These are phyloP conservation scores for Druon quercuslanigerum DNA, from an alignment of 1,140 invertebrate species.

Conservation along the genomic window DNA sequence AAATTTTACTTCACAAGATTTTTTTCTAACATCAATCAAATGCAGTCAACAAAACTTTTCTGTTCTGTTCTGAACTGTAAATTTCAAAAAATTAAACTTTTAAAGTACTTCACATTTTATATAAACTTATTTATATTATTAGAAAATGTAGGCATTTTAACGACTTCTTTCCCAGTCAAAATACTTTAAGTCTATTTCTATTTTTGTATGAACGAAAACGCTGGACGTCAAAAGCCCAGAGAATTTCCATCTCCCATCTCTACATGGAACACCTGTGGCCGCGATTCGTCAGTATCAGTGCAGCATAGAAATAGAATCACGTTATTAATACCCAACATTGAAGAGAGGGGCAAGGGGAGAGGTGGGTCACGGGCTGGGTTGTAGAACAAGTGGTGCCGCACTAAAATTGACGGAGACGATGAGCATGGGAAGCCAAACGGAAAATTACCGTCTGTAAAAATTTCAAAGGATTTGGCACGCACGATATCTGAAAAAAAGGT, in stretches of 20 bases:
- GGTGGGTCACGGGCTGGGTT: constrained; percentile 10
- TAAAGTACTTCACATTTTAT: too few species aligned
- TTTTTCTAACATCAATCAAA: too few species aligned
- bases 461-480: constrained; percentile 50
- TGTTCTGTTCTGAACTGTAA: too few species aligned
- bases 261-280: constrained; percentile 44
- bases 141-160: too few species aligned
- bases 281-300: constrained; percentile 42
- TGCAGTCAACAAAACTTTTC: too few species aligned
- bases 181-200: background rate
- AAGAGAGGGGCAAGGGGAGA: background rate
- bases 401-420: constrained; percentile 29
- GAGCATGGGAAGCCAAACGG: constrained; percentile 40
- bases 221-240: constrained; percentile 18
- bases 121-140: too few species aligned
- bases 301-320: constrained; percentile 41
- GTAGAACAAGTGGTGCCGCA: background rate
- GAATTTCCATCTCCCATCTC: background rate
- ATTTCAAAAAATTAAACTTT: too few species aligned
- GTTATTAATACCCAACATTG: constrained; percentile 34
- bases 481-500: constrained; percentile 51
- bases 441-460: constrained; percentile 51
- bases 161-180: too few species aligned
- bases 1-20: background rate
- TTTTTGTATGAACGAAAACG: background rate